Evolutionary conservation across 2,888 invertebrate genomes (phyloP), one percentile per base, ranked within the genome.

Genomic region (Platycheirus rosarum): DNA sequence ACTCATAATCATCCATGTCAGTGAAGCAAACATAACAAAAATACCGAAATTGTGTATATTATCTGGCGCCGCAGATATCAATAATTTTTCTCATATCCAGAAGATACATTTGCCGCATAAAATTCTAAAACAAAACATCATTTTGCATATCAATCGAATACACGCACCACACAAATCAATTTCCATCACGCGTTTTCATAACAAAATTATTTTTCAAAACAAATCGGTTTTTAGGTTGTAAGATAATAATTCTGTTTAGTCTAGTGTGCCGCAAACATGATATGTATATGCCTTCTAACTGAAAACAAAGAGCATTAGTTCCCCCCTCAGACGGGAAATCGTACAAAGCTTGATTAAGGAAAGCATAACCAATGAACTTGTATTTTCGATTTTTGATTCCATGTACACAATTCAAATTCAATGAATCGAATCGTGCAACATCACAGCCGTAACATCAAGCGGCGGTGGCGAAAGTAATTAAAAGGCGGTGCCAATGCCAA

Each of bases 331-430:
- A 35, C 55, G 29, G 29, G n/a, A n/a, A 71, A 57, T 79, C 76
- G 80, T 69, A 80, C 76, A 57, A 63, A 74, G n/a, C n/a, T n/a
- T n/a, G n/a, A n/a, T n/a, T n/a, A n/a, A n/a, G n/a, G n/a, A n/a
- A n/a, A 7, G 29, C 51, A 51, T 51, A 71, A 75, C 62, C 80
- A 76, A 62, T 82, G 82, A 77, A 82, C 82, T 82, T 74, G 78
- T 73, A 23, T 73, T 9, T 23, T 32, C 46, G 60, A 66, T 71
- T 42, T 60, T 48, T 53, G 66, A 77, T 74, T 74, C 63, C n/a
- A 75, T 51, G 14, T 37, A 48, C 26, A 44, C n/a, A n/a, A n/a
- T n/a, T n/a, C n/a, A 44, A 44, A 60, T 57, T 80, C 80, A 80
- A 8, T 66, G 76, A 66, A 53, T 70, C 66, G 70, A 51, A 79